Base-by-base conservation (phyloP, 2,888 invertebrate species). In the Ichneumoninae sp. region DNA sequence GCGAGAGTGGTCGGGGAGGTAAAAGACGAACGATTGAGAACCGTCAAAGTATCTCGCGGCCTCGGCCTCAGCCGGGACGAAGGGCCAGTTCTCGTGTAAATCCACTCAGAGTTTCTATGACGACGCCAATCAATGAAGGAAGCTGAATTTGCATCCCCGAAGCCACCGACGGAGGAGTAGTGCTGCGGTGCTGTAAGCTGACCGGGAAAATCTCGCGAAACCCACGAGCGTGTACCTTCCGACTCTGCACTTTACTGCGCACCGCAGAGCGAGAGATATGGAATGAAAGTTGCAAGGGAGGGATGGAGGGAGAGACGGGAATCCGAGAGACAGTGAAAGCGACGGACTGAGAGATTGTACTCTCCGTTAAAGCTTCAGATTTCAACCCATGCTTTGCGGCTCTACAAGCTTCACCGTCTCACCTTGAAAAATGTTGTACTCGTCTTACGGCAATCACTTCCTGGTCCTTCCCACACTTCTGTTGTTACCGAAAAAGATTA, bases 111-210 rank as follows among this genome's bases (percentile, higher is more conserved):
- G 89, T 89, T 84, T 88, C 84, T 87, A 87, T 89, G 88, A 86
- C 88, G 82, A 90, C 89, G 88, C 86, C 89, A 89, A 91, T 91
- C 91, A 90, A 89, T 88, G 89, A 89, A 89, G 88, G 88, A 88
- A 90, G 91, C 90, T 88, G 89, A 87, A 90, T 91, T 90, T 91
- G 89, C 89, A 89, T 90, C 65, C 22, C 33, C 50, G 26, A 13
- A 65, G 62, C 62, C 62, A 33, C 33, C 33, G 30, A 33, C 1
- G 62, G 62, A 3, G 3, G 16, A 22, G 52, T 30, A 30, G 7
- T n/a, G 33, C 62, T 62, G 16, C 33, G 33, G 33, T 6, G 30
- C 7, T 62, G 13, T 62, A 54, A n/a, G 65, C 13, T 22, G 52
- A n/a, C 30, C 50, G 19, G 57, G 52, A 70, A 79, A 79, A 79